Conservation (phyloP, 1,140 invertebrate genomes). For the Meloidogyne exigua region DNA sequence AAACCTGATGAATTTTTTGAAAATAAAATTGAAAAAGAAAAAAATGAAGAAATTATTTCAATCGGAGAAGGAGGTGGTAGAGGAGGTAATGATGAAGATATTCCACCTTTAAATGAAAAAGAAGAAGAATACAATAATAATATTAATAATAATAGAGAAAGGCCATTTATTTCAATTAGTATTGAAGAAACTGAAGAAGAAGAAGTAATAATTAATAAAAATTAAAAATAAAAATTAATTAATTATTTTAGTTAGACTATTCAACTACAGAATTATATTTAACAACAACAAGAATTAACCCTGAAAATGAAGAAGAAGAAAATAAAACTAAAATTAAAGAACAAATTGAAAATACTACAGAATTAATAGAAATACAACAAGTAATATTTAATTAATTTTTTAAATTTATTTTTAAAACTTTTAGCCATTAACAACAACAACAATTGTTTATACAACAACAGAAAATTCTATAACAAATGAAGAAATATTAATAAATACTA, state of each 20-base stretch:
- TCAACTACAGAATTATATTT: constrained; percentile 29
- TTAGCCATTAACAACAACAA: neutral
- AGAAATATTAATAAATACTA: neutral
- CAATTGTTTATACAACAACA: neutral
- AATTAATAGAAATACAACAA: neutral
- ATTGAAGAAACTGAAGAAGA: constrained; percentile 9
- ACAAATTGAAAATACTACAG: neutral
- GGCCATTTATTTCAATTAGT: too few species aligned
- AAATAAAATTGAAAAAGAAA: constrained; percentile 16
- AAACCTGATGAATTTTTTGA: constrained; percentile 18
- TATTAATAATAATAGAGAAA: too few species aligned
- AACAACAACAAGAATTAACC: constrained; percentile 28
- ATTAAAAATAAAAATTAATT: neutral
- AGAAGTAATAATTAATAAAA: neutral
- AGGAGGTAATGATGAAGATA: constrained; percentile 11
- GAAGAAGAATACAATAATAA: neutral
- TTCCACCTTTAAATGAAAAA: neutral
- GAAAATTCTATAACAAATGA: neutral
- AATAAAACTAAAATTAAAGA: neutral
- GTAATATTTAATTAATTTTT: neutral
- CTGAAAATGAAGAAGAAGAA: neutral
- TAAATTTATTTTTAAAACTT: neutral
- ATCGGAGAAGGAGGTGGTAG: neutral
- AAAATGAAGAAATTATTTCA: neutral
- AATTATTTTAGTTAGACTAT: neutral